A percentile compares a stretch with the other conserved stretches of the same genome.
Evolutionary conservation across 2,797 vertebrate genomes (phyloP).

Genomic region (Propithecus perrieri): DNA sequence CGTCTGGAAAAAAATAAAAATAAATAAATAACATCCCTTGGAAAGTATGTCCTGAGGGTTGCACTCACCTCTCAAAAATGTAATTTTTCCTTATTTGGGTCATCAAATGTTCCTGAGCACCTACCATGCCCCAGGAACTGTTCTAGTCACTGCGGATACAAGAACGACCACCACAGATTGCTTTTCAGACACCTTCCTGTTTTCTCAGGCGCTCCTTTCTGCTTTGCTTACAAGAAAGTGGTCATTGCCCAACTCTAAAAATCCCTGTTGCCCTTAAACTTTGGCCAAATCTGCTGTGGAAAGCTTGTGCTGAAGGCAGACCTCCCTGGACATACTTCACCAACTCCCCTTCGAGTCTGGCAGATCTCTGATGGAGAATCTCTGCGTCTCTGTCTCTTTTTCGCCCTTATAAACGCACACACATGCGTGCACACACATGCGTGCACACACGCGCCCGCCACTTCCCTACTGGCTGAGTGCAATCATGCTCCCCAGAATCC

Average conservation of each 20-base stretch:
- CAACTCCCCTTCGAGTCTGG: neutral
- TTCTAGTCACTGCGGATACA: neutral
- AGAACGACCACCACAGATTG: neutral
- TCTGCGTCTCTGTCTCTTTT: neutral
- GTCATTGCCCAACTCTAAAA: neutral
- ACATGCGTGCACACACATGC: no score
- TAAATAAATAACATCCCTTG: no score
- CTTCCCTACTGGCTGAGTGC: neutral
- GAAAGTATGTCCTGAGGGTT: no score
- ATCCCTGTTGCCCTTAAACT: neutral
- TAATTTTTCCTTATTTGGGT: neutral
- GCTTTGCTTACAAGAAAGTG: neutral
- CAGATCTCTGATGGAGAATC: neutral
- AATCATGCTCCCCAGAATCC: neutral
- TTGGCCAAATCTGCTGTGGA: neutral
- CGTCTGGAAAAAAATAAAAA: no score
- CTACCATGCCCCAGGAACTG: neutral
- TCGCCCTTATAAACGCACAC: neutral
- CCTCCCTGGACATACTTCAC: fast-evolving
- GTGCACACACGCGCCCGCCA: no score
- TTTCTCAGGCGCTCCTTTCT: neutral
- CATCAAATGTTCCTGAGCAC: neutral
- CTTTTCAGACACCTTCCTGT: neutral
- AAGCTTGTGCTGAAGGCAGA: neutral
- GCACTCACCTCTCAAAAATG: neutral